phyloP scores from a whole-genome alignment of 2,888 invertebrate species.

The Andricus quercusramuli region DNA sequence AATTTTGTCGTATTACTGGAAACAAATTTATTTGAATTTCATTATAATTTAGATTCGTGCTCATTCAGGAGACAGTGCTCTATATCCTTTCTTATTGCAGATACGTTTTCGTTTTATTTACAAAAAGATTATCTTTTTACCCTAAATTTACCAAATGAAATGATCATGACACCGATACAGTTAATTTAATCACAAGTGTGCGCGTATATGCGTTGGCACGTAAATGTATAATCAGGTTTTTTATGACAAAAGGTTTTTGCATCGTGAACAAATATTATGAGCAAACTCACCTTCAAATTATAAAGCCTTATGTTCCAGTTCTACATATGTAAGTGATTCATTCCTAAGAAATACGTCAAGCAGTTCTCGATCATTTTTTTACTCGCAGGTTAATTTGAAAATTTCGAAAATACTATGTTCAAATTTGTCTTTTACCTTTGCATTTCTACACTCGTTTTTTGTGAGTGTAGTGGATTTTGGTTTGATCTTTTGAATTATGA shows the following conservation, averaged over 20 bases:
- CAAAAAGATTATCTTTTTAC: not conserved
- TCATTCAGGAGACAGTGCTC: not conserved
- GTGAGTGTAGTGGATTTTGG: not conserved
- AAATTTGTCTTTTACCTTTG: conserved; percentile 11
- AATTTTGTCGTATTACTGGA: no score
- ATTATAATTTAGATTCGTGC: no score
- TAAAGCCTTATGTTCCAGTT: not conserved
- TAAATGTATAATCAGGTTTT: conserved; percentile 10
- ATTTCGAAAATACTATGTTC: not conserved
- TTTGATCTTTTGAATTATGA: not conserved
- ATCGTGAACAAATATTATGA: conserved; percentile 7
- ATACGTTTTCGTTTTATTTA: not conserved
- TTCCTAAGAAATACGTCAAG: not conserved
- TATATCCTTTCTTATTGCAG: not conserved
- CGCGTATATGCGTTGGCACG: not conserved
- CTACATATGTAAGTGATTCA: not conserved
- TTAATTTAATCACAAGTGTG: conserved; percentile 16
- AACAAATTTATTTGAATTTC: no score
- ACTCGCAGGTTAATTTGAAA: not conserved
- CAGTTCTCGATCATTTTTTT: not conserved
- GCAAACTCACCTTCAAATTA: conserved; percentile 10
- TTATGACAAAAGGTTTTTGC: not conserved
- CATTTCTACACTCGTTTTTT: not conserved
- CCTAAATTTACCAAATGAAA: conserved; percentile 8
- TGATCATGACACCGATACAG: conserved; percentile 13